Evolutionary conservation across 1,140 invertebrate genomes (phyloP), one percentile per base, ranked within the genome.

Genomic region (Heterodera carotae): DNA sequence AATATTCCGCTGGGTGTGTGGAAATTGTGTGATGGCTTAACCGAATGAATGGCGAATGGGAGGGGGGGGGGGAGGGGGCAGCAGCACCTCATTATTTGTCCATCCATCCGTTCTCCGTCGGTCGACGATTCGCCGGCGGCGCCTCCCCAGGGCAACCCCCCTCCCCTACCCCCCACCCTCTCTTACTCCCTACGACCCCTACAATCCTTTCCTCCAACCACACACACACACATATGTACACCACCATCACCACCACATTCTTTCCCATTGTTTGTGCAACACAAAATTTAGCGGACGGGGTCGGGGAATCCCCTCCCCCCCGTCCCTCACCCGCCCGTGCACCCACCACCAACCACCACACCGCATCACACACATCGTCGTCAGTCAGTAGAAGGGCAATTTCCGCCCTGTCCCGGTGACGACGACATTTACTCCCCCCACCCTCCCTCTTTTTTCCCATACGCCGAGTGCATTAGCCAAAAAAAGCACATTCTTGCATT

Each of bases 341-440:
- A n/a, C n/a, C n/a, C n/a, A n/a, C n/a, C n/a, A n/a, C n/a, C n/a
- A n/a, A n/a, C n/a, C n/a, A n/a, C n/a, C n/a, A n/a, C n/a, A n/a
- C n/a, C n/a, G n/a, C 48, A 43, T 33, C 53, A 48, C 33, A 34
- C 34, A 8, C 27, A 33, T 43, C 39, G 39, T 12, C 48, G 48
- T 15, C 18, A 18, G 15, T 12, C 10, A 15, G 48, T 53, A 22
- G 48, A 53, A 53, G 48, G 48, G 12, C 48, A 53, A 53, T 53
- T 53, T 53, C 48, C 48, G 48, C 48, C 48, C 48, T 53, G 48
- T 53, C 48, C 48, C 48, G 48, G 48, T 53, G 48, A 53, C 48
- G 48, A 53, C 48, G 48, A 53, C 48, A 53, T 53, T 53, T 53
- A 43, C 48, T 18, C 69, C 59, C 59, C 59, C 69, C 69, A 12